Conservation (phyloP, 2,797 vertebrate genomes). For the Sebastes oblongus region DNA sequence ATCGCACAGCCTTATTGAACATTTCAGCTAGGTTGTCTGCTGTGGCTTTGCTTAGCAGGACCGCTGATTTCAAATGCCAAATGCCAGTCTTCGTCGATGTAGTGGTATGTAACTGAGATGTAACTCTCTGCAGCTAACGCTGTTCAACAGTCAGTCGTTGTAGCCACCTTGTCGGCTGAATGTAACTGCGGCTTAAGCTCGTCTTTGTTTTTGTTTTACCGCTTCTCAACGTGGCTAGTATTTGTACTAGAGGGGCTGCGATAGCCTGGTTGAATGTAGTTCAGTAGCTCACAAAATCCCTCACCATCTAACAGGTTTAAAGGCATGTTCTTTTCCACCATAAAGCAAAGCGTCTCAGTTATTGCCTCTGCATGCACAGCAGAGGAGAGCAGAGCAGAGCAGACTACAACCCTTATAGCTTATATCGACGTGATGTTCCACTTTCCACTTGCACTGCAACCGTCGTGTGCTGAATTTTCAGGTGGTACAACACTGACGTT, state of each 20-base stretch:
- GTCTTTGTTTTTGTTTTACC: not conserved
- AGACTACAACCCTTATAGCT: no score
- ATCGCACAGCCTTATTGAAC: not conserved
- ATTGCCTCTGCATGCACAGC: not conserved
- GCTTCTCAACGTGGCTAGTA: not conserved
- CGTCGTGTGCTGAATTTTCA: no score
- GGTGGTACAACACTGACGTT: not conserved
- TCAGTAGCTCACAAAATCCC: not conserved
- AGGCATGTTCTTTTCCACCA: not conserved
- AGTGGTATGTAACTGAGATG: not conserved
- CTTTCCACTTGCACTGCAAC: no score
- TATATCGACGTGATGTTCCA: not conserved
- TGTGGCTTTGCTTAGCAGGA: not conserved
- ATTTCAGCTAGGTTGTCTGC: not conserved
- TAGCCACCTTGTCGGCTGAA: not conserved
- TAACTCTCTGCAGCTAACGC: no score
- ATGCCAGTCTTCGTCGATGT: not conserved
- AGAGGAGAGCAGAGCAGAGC: no score
- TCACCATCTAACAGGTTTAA: not conserved
- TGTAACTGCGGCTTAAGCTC: not conserved
- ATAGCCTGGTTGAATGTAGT: not conserved
- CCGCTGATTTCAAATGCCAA: not conserved
- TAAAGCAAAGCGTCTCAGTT: not conserved
- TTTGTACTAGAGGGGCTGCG: not conserved
- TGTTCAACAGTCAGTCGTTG: not conserved